Evolutionary conservation across 2,888 invertebrate species (phyloP).

Genomic region (Cephalotes varians): DNA sequence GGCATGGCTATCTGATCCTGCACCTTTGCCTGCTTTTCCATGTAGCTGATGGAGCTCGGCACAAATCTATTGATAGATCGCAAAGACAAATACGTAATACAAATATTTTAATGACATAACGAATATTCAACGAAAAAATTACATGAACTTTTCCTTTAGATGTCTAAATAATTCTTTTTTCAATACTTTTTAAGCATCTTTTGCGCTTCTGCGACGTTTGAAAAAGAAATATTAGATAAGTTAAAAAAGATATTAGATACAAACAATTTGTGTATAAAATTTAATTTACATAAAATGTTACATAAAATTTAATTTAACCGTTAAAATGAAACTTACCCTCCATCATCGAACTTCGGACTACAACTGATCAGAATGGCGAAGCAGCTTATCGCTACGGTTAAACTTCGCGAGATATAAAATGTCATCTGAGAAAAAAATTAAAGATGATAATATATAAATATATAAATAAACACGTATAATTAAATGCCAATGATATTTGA

Average conservation of each 20-base stretch:
- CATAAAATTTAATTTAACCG: not conserved
- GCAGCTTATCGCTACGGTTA: slow-evolving; percentile 38
- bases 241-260: not conserved
- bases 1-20: slow-evolving; percentile 82
- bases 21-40: slow-evolving; percentile 78
- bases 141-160: not conserved
- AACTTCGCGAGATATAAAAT: slow-evolving; percentile 30
- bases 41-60: slow-evolving; percentile 84
- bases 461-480: not conserved
- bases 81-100: not conserved
- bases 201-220: not conserved
- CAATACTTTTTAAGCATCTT: not conserved
- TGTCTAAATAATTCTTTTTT: not conserved
- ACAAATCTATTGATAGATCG: slow-evolving; percentile 81
- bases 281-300: too few relatives aligned
- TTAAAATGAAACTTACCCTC: slow-evolving; percentile 77
- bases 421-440: slow-evolving; percentile 71
- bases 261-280: too few relatives aligned
- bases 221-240: not conserved
- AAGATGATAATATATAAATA: not conserved
- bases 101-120: not conserved
- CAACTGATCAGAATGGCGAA: slow-evolving; percentile 67
- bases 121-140: too few relatives aligned
- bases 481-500: not conserved
- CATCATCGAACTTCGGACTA: slow-evolving; percentile 81